A percentile compares a stretch with the other conserved stretches of the same genome.
phyloP scores from a whole-genome alignment of 1,140 invertebrate genomes.

The Maniola jurtina region DNA sequence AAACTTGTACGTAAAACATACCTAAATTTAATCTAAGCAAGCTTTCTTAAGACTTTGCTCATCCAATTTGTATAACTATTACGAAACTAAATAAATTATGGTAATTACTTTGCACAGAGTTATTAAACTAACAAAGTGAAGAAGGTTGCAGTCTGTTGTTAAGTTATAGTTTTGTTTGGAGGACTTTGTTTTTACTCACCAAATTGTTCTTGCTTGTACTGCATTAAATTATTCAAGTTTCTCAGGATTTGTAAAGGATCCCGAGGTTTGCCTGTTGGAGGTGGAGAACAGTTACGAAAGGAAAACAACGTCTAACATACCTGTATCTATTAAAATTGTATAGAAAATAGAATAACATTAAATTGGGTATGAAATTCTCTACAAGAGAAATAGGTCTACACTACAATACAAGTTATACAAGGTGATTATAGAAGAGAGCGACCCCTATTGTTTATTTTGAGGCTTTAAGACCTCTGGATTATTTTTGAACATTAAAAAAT shows the following conservation, averaged over 20 bases:
- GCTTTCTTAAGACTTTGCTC: background rate
- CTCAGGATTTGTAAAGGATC: slow-evolving; percentile 62
- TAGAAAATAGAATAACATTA: too few species aligned
- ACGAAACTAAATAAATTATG: slow-evolving; percentile 3
- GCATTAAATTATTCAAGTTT: slow-evolving; percentile 62
- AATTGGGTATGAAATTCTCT: too few species aligned
- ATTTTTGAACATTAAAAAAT: too few species aligned
- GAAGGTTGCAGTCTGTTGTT: background rate
- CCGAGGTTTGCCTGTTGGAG: slow-evolving; percentile 52
- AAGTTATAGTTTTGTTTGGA: slow-evolving; percentile 11
- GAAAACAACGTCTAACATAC: background rate
- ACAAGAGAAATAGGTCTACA: too few species aligned
- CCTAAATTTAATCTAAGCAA: too few species aligned
- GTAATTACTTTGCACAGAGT: background rate
- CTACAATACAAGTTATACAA: too few species aligned
- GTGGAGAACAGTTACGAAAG: background rate
- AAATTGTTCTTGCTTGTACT: slow-evolving; percentile 58
- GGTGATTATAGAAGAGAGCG: too few species aligned
- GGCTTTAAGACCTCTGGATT: too few species aligned
- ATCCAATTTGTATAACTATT: background rate
- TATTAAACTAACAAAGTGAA: background rate
- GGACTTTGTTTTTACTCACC: slow-evolving; percentile 44
- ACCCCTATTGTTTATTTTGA: too few species aligned
- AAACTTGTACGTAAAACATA: too few species aligned
- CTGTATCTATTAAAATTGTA: background rate